Base-by-base conservation (phyloP, 2,888 invertebrate species). In the Lacanobia wlatinum region DNA sequence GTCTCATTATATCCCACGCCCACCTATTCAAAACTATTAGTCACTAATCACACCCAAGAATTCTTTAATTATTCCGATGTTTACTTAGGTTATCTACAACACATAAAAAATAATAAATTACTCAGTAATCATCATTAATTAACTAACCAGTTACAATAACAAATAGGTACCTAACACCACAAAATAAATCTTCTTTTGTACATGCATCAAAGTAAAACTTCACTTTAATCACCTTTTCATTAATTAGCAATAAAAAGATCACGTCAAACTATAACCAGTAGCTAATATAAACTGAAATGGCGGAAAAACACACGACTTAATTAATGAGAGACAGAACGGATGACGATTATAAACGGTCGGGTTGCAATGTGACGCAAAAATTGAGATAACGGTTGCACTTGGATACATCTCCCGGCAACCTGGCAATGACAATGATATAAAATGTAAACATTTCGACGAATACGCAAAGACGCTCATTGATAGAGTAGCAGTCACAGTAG, bases 371-470 rank as follows among this genome's bases (percentile, higher is more conserved):
- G n/a, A 6, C 50, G 70, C 82, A 73, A 80, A 82, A 23, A 28
- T 12, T 43, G 8, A 66, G 82, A 80, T 82, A 80, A 82, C 14
- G 38, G n/a, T 9, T 77, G 82, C 82, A 80, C 23, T 63, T 34
- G 14, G 18, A 40, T 34, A 40, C 50, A 56, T 52, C 50, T 75
- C 18, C 10, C 43, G 40, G 34, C 53, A 61, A 50, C 34, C 14
- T 58, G 46, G 48, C 64, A 64, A 53, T 81, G 71, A 46, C 68
- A 77, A 14, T 65, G 68, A 71, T 53, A 71, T 53, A 61, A 38
- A 67, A 34, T 34, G 70, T 61, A 56, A 76, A 62, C 34, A 76
- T 70, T 59, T 76, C 9, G 12, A 21, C 10, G 38, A 78, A 52
- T 56, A 40, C 2, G 4, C 18, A 34, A 50, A 48, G 18, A 48